phyloP scores from a whole-genome alignment of 2,797 vertebrate species.

The Poecilia gillii region DNA sequence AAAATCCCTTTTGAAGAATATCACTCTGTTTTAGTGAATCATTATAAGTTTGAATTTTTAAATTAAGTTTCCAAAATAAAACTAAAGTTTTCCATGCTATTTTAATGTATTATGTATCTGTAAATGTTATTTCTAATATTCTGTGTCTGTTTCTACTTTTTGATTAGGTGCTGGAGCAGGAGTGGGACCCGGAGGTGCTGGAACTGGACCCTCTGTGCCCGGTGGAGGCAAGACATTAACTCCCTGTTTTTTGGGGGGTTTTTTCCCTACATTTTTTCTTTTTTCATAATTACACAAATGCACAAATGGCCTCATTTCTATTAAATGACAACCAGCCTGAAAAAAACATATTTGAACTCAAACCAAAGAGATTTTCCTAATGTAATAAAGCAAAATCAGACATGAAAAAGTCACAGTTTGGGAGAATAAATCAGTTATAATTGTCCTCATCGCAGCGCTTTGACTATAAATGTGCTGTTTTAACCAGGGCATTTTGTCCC shows the following conservation, averaged over 20 bases:
- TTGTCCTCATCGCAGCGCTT: slow-evolving; percentile 14
- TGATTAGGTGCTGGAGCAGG: slow-evolving; percentile 57
- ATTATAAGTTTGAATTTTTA: background rate
- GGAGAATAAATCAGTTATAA: slow-evolving; percentile 27
- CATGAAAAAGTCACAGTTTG: background rate
- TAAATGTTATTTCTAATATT: background rate
- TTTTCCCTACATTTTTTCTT: background rate
- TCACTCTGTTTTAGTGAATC: background rate
- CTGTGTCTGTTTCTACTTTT: slow-evolving; percentile 20
- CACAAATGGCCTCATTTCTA: slow-evolving; percentile 10
- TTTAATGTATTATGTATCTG: background rate
- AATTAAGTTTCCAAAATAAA: background rate
- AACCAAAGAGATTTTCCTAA: slow-evolving; percentile 8
- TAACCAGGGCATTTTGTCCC: slow-evolving; percentile 25
- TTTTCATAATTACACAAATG: background rate
- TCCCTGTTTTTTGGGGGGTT: background rate
- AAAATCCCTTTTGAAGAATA: background rate
- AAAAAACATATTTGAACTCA: background rate
- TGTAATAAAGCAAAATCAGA: background rate
- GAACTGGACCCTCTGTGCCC: slow-evolving; percentile 60
- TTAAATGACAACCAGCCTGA: slow-evolving; percentile 13
- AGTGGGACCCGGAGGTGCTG: slow-evolving; percentile 57
- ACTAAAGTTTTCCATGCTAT: background rate
- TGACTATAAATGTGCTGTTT: slow-evolving; percentile 16
- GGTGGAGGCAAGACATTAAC: slow-evolving; percentile 59